phyloP scores from a whole-genome alignment of 2,888 invertebrate species.

The Rapana venosa region DNA sequence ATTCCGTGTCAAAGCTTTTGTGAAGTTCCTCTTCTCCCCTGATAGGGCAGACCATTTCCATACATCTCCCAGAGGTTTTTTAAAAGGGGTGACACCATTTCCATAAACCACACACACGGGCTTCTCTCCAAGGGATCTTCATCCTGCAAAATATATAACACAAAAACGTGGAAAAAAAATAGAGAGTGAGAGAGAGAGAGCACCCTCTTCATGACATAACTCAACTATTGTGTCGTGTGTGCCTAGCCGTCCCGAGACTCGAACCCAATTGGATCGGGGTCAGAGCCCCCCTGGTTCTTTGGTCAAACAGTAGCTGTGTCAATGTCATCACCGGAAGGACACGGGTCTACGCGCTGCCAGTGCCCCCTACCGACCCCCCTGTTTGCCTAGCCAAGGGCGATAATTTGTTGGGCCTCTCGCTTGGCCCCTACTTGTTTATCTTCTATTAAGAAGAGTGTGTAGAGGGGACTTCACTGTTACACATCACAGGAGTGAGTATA shows the following conservation, averaged over 20 bases:
- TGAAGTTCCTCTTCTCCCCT: too few relatives aligned
- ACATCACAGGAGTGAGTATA: conserved; percentile 12
- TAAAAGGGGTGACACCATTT: too few relatives aligned
- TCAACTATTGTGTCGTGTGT: neutral
- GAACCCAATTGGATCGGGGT: neutral
- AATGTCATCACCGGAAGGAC: conserved; percentile 30
- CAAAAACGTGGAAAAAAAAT: too few relatives aligned
- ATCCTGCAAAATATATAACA: too few relatives aligned
- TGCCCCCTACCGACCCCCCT: conserved; percentile 34
- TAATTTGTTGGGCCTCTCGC: conserved; percentile 42
- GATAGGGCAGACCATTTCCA: too few relatives aligned
- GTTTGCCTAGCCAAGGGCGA: conserved; percentile 40
- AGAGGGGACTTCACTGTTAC: conserved; percentile 37
- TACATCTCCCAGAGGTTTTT: too few relatives aligned
- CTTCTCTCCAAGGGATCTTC: too few relatives aligned
- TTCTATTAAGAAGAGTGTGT: conserved; percentile 42
- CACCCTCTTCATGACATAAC: conserved; percentile 26
- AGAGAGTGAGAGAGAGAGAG: neutral
- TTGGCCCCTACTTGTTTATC: conserved; percentile 39
- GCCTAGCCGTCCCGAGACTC: neutral
- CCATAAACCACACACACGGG: too few relatives aligned
- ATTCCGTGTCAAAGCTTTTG: too few relatives aligned
- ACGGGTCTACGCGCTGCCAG: conserved; percentile 10
- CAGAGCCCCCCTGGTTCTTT: neutral
- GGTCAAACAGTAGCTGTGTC: conserved; percentile 24